These are phyloP conservation scores for Apis florea DNA, from an alignment of 1,140 invertebrate species.

Conservation along the genomic window DNA sequence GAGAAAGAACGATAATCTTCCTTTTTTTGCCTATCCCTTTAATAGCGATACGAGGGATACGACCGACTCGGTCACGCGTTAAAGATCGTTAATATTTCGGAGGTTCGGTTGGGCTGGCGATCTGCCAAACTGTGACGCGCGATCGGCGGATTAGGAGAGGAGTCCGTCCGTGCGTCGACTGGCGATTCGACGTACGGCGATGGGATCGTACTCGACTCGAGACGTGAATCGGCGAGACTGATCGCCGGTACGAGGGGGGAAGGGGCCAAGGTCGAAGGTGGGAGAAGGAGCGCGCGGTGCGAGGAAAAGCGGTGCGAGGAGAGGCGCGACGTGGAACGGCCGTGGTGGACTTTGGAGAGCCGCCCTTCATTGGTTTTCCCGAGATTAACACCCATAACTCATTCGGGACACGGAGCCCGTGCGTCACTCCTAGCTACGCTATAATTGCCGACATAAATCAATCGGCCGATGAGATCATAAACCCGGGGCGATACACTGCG, in stretches of 20 bases:
- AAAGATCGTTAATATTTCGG: constrained; percentile 69
- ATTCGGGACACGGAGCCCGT: constrained; percentile 75
- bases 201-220: not conserved
- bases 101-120: constrained; percentile 55
- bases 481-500: constrained; percentile 76
- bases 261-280: too few relatives aligned
- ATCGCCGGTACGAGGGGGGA: not conserved
- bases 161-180: constrained; percentile 66
- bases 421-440: constrained; percentile 78
- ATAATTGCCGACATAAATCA: constrained; percentile 81
- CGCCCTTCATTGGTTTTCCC: constrained; percentile 72
- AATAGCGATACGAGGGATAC: too few relatives aligned
- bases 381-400: constrained; percentile 80
- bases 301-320: constrained; percentile 26
- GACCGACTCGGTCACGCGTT: not conserved
- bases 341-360: constrained; percentile 38
- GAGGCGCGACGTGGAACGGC: constrained; percentile 2
- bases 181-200: constrained; percentile 44
- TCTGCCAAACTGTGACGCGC: constrained; percentile 54
- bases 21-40: too few relatives aligned
- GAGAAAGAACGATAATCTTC: too few relatives aligned
- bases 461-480: constrained; percentile 81
- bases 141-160: constrained; percentile 60
- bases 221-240: not conserved
- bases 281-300: not conserved